A percentile compares a stretch with the other conserved stretches of the same genome.
phyloP scores from a whole-genome alignment of 2,113 vertebrate species.

The Aythya baeri region DNA sequence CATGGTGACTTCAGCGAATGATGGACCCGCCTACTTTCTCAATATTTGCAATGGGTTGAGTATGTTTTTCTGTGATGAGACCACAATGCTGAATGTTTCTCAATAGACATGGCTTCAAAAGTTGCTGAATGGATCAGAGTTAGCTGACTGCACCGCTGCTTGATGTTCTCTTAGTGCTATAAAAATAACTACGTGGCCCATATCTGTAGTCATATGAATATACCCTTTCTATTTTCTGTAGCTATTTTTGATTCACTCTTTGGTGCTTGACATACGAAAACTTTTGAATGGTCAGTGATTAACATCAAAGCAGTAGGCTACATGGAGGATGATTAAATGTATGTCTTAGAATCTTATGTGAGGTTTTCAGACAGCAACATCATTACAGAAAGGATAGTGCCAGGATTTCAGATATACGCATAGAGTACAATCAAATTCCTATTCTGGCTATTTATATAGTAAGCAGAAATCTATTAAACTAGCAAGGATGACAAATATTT shows the following conservation, averaged over 20 bases:
- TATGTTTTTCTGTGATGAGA: neutral
- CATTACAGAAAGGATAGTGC: neutral
- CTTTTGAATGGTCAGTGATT: neutral
- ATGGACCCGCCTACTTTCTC: neutral
- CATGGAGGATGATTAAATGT: neutral
- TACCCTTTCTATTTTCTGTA: neutral
- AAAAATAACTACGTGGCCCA: neutral
- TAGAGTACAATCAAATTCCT: neutral
- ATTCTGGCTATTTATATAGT: neutral
- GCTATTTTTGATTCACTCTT: neutral
- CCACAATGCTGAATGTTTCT: neutral
- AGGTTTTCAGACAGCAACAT: neutral
- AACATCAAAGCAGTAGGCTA: neutral
- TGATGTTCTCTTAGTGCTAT: neutral
- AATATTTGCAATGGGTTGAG: neutral
- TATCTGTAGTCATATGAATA: neutral
- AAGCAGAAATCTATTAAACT: conserved; percentile 8
- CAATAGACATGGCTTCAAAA: neutral
- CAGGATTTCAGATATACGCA: neutral
- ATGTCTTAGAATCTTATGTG: neutral
- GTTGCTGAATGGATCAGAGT: neutral
- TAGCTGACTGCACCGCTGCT: neutral
- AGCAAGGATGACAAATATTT: conserved; percentile 32
- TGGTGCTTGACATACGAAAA: neutral
- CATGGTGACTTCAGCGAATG: neutral